Conservation (phyloP, 2,888 invertebrate species). For the Pegoplata infirma region DNA sequence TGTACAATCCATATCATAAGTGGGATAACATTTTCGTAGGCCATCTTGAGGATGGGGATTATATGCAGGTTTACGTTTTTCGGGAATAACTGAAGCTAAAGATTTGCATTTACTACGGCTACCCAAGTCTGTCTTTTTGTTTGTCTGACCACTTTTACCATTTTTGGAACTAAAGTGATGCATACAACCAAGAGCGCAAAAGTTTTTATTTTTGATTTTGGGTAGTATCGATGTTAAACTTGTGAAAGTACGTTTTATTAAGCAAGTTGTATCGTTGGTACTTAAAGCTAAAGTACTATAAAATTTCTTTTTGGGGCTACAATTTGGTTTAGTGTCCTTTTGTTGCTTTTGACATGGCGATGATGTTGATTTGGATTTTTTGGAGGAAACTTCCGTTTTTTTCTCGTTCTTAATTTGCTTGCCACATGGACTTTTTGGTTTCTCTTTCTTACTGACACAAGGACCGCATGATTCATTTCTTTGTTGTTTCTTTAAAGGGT, state of each 20-base stretch:
- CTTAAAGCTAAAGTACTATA: not conserved
- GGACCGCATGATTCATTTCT: not conserved
- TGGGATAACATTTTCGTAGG: slow-evolving; percentile 52
- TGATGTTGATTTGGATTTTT: not conserved
- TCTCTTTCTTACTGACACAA: not conserved
- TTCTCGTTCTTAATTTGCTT: slow-evolving; percentile 11
- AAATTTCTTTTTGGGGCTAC: slow-evolving; percentile 7
- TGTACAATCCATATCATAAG: slow-evolving; percentile 56
- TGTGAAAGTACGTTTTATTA: not conserved
- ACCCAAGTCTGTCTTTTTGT: not conserved
- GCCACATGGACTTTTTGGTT: slow-evolving; percentile 6
- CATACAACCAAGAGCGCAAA: not conserved
- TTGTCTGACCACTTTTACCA: slow-evolving; percentile 28
- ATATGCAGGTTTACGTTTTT: slow-evolving; percentile 26
- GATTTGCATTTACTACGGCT: slow-evolving; percentile 28
- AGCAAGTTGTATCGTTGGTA: not conserved
- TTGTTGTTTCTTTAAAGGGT: not conserved
- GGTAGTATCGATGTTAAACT: slow-evolving; percentile 5
- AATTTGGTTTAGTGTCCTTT: slow-evolving; percentile 24
- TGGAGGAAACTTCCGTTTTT: not conserved
- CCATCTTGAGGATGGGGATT: slow-evolving; percentile 39
- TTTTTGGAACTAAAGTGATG: slow-evolving; percentile 45
- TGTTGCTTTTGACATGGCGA: slow-evolving; percentile 1
- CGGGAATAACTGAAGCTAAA: not conserved
- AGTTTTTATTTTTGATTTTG: not conserved